phyloP scores from a whole-genome alignment of 1,140 invertebrate species.

The Zaprionus davidi region DNA sequence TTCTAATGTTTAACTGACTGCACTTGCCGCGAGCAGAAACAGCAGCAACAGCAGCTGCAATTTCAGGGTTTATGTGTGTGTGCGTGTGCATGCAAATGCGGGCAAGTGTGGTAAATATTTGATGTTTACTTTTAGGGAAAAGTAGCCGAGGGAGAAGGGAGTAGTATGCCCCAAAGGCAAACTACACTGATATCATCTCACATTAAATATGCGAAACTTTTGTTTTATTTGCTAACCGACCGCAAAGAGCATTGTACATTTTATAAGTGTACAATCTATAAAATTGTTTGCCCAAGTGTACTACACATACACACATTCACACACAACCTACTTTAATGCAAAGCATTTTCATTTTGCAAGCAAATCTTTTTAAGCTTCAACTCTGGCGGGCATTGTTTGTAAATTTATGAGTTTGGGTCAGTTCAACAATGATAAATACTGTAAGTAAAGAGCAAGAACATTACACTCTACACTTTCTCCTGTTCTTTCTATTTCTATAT shows the following conservation, averaged over 20 bases:
- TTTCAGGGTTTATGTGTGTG: constrained; percentile 8
- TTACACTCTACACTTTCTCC: constrained; percentile 26
- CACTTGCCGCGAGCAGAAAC: background rate
- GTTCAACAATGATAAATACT: constrained; percentile 60
- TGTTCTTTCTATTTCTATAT: background rate
- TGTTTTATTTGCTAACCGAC: constrained; percentile 49
- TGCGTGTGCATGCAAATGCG: constrained; percentile 44
- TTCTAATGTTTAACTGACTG: background rate
- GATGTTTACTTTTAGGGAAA: constrained; percentile 28
- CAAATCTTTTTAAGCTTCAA: constrained; percentile 21
- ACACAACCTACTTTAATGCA: constrained; percentile 13
- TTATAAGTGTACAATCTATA: constrained; percentile 43
- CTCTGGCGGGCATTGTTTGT: constrained; percentile 6
- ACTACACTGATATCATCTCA: constrained; percentile 16
- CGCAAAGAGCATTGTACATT: constrained; percentile 40
- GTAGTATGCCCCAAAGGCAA: background rate
- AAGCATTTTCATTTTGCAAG: constrained; percentile 19
- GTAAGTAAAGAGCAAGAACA: constrained; percentile 44
- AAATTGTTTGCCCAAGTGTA: constrained; percentile 29
- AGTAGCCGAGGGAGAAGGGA: background rate
- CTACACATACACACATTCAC: background rate
- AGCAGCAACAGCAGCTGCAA: constrained; percentile 24
- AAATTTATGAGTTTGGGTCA: constrained; percentile 70
- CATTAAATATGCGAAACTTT: constrained; percentile 50
- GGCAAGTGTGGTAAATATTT: constrained; percentile 52